Conservation (phyloP, 2,888 invertebrate genomes). For the Cephus pygmeus region DNA sequence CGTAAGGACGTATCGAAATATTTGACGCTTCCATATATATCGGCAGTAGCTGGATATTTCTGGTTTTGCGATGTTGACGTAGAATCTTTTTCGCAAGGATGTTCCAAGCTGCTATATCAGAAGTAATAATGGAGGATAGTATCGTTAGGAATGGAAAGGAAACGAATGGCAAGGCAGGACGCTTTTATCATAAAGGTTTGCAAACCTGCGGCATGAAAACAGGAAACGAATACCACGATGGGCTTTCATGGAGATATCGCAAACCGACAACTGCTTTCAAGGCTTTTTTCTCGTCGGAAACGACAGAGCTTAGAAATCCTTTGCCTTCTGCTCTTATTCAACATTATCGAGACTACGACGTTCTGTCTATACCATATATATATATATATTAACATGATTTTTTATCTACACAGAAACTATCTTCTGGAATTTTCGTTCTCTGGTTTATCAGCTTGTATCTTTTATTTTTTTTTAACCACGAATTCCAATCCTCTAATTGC, state of each 20-base stretch:
- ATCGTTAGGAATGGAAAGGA: constrained; percentile 33
- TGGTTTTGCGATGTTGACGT: constrained; percentile 4
- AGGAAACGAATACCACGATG: constrained; percentile 44
- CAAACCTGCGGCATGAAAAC: constrained; percentile 27
- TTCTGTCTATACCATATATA: background rate
- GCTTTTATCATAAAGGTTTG: constrained; percentile 27
- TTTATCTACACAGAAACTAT: background rate
- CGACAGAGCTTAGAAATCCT: background rate
- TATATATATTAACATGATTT: background rate
- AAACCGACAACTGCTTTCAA: constrained; percentile 26
- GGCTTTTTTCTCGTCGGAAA: constrained; percentile 36
- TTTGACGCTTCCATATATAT: background rate
- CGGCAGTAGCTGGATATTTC: constrained; percentile 5
- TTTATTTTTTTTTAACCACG: background rate
- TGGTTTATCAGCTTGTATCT: background rate
- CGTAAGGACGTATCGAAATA: background rate
- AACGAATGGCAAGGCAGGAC: constrained; percentile 37
- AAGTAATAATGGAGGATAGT: constrained; percentile 50
- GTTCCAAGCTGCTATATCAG: constrained; percentile 32
- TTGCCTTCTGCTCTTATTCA: background rate
- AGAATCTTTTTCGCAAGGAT: background rate
- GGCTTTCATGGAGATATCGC: constrained; percentile 35
- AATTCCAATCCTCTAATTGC: background rate
- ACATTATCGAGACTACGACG: constrained; percentile 7
- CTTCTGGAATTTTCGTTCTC: background rate